Base-by-base conservation (phyloP, 1,140 invertebrate species). In the Drosophila sturtevanti region DNA sequence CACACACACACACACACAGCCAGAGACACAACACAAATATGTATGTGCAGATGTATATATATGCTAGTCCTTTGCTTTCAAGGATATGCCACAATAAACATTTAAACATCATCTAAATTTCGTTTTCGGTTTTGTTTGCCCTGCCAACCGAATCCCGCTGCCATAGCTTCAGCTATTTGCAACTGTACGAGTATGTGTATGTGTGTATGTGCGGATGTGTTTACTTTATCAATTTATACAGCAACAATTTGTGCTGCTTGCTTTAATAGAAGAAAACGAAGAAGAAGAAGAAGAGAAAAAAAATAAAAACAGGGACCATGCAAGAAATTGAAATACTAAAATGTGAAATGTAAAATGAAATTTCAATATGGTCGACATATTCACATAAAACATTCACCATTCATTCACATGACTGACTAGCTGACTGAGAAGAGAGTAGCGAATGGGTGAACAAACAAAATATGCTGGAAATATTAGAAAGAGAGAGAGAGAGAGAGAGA, bases 91-190 rank as follows among this genome's bases (percentile, higher is more conserved):
- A 70, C 58, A 66, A 79, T 80, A 78, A 81, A 72, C 81, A 86
- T 86, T 75, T 86, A 81, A 81, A 86, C 68, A 86, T 86, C 74
- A 81, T 81, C 80, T 79, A 63, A 78, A 86, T 78, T 86, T 73
- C 63, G 69, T 85, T 77, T 78, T 34, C 58, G 73, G 80, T 69
- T 51, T 69, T 76, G 67, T 69, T 61, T 70, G 48, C 48, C 35
- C 56, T 51, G 21, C 18, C 35, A 27, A 24, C 55, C 52, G 41
- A 48, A 21, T 48, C 41, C 41, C 41, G 41, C 41, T 48, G 6
- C 11, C 61, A 16, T 16, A 34, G 51, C 11, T 31, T 21, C 34
- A 21, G 31, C n/a, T n/a, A n/a, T n/a, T 1, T 63, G 60, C 11
- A 4, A 31, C 7, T 34, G 11, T 16, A 2, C 14, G 14, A n/a